Evolutionary conservation across 2,797 vertebrate species (phyloP).

Genomic region (Euthynnus affinis): DNA sequence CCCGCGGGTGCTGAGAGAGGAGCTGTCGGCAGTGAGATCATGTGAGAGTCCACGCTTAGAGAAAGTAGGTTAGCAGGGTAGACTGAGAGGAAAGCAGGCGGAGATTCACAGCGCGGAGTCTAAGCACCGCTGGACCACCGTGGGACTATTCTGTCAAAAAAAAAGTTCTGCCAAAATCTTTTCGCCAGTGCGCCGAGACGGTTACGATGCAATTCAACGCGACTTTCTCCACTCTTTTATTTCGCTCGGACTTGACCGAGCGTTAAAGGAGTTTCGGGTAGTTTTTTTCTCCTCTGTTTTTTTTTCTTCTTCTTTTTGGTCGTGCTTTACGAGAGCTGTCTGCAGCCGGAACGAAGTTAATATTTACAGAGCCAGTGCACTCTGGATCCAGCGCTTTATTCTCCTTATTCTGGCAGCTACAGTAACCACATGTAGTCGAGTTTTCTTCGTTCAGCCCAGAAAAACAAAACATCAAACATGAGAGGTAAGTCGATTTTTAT

Average conservation of each 20-base stretch:
- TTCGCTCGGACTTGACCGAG: conserved; percentile 71
- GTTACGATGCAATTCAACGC: conserved; percentile 69
- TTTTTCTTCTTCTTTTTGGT: conserved; percentile 10
- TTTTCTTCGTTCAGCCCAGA: conserved; percentile 32
- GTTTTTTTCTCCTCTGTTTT: conserved; percentile 16
- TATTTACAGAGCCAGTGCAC: conserved; percentile 59
- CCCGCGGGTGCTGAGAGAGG: conserved; percentile 75
- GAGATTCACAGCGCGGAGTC: conserved; percentile 66
- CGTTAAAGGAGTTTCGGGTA: conserved; percentile 64
- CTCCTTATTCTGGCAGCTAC: conserved; percentile 43
- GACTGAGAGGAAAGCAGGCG: conserved; percentile 81
- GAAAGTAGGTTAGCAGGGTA: conserved; percentile 89
- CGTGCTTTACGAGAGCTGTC: conserved; percentile 35
- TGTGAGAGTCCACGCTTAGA: conserved; percentile 88
- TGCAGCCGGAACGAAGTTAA: conserved; percentile 66
- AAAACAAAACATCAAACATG: conserved; percentile 77
- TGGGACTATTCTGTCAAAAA: conserved; percentile 71
- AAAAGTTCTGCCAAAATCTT: conserved; percentile 57
- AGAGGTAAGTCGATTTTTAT: conserved; percentile 81
- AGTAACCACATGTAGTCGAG: conserved; percentile 73
- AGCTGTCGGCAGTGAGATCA: conserved; percentile 84
- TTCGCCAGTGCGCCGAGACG: conserved; percentile 25
- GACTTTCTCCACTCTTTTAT: conserved; percentile 63
- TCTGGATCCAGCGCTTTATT: conserved; percentile 51
- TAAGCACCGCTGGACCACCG: conserved; percentile 64